phyloP scores from a whole-genome alignment of 2,797 vertebrate genomes.

The Sebastes jordani region DNA sequence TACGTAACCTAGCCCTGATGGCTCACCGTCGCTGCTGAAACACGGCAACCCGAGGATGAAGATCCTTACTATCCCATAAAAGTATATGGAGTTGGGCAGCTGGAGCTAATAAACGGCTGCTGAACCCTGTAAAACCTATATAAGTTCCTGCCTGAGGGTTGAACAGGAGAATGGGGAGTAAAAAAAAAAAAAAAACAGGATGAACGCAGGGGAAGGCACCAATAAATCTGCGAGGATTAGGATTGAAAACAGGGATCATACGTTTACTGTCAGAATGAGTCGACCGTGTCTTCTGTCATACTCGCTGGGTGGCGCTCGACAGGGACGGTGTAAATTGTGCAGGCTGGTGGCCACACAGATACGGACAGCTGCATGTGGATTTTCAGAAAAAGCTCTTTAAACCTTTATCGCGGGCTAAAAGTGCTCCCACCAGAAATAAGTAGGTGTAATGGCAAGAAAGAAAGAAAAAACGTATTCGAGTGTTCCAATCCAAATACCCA shows the following conservation, averaged over 20 bases:
- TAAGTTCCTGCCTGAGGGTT: constrained; percentile 58
- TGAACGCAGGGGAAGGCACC: constrained; percentile 53
- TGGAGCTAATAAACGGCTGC: constrained; percentile 78
- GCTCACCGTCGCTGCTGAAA: constrained; percentile 27
- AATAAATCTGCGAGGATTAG: constrained; percentile 72
- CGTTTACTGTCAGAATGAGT: constrained; percentile 66
- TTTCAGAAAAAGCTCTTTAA: constrained; percentile 13
- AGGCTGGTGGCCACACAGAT: constrained; percentile 19
- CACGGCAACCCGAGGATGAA: constrained; percentile 49
- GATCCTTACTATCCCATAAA: constrained; percentile 76
- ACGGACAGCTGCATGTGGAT: background rate
- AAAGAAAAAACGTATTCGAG: background rate
- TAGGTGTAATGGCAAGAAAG: constrained; percentile 32
- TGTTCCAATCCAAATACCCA: constrained; percentile 55
- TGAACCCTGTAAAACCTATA: constrained; percentile 78
- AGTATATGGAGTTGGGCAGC: constrained; percentile 72
- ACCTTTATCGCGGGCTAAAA: constrained; percentile 36
- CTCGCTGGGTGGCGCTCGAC: constrained; percentile 45
- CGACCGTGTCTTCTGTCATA: constrained; percentile 49
- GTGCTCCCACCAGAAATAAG: constrained; percentile 31
- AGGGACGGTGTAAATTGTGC: constrained; percentile 20
- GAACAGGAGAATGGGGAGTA: constrained; percentile 53
- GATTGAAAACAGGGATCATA: constrained; percentile 64
- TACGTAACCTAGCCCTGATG: constrained; percentile 20
- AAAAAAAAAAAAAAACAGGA: constrained; percentile 44